These are phyloP conservation scores for Serranus cabrilla DNA, from an alignment of 2,797 vertebrate species.

Conservation along the genomic window DNA sequence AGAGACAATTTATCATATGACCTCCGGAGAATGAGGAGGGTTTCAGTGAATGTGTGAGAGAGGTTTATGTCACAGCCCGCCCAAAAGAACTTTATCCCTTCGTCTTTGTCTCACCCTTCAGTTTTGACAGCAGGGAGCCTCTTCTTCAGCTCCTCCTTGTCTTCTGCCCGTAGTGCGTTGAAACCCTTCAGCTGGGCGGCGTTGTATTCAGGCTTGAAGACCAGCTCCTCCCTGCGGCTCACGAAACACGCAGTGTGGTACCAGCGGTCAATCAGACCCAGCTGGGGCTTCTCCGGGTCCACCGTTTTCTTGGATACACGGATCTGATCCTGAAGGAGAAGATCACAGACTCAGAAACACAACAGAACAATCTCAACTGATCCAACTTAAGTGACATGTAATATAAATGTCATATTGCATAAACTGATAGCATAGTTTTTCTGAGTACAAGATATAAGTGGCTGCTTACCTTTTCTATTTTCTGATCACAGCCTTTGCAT, in stretches of 20 bases:
- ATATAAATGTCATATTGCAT: neutral
- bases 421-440: neutral
- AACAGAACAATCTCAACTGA: neutral
- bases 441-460: neutral
- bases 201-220: slow-evolving; percentile 89
- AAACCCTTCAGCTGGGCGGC: slow-evolving; percentile 94
- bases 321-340: slow-evolving; percentile 89
- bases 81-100: neutral
- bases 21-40: too few species aligned
- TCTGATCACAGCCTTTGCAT: slow-evolving; percentile 96
- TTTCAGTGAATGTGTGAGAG: too few species aligned
- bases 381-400: neutral
- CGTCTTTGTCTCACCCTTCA: slow-evolving; percentile 89
- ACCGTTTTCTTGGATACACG: slow-evolving; percentile 96
- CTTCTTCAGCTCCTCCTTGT: slow-evolving; percentile 94
- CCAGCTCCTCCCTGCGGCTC: slow-evolving; percentile 89
- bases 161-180: slow-evolving; percentile 87
- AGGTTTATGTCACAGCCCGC: neutral
- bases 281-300: slow-evolving; percentile 94
- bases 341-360: neutral
- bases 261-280: slow-evolving; percentile 99
- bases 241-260: slow-evolving; percentile 96
- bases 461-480: slow-evolving; percentile 95
- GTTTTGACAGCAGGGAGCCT: slow-evolving; percentile 91
- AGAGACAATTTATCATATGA: too few species aligned